A percentile compares a stretch with the other conserved stretches of the same genome.
Evolutionary conservation across 2,113 vertebrate species (phyloP).

Genomic region (Ptilonorhynchus violaceus): DNA sequence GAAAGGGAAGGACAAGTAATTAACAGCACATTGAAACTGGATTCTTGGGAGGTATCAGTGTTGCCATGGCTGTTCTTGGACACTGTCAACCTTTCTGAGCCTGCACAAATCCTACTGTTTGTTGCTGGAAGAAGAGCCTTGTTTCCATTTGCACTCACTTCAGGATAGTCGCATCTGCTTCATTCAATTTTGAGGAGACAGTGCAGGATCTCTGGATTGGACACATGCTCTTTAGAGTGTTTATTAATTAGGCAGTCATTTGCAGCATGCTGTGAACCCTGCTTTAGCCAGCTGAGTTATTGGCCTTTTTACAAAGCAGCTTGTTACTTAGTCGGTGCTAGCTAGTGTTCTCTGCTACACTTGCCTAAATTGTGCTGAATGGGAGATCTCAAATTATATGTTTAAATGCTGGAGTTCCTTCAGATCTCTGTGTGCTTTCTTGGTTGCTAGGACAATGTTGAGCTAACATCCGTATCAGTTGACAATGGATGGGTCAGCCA

Average conservation of each 20-base stretch:
- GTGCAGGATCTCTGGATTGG: rapidly evolving
- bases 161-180: not conserved
- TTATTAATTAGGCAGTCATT: not conserved
- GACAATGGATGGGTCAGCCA: constrained; percentile 36
- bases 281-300: not conserved
- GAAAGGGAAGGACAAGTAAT: not conserved
- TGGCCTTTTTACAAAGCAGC: not conserved
- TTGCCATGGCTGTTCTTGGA: not conserved
- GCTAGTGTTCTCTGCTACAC: not conserved
- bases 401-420: not conserved
- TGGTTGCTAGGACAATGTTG: constrained; percentile 48
- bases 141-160: rapidly evolving
- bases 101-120: not conserved
- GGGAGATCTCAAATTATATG: not conserved
- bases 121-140: not conserved
- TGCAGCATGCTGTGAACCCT: not conserved
- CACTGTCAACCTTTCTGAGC: not conserved
- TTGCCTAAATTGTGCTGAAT: not conserved
- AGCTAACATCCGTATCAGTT: constrained; percentile 23
- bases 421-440: constrained; percentile 47
- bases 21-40: not conserved
- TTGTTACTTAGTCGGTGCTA: not conserved
- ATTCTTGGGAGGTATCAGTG: not conserved
- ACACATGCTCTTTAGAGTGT: not conserved
- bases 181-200: not conserved